Conservation (phyloP, 1,140 invertebrate genomes). For the Megathymus violae region DNA sequence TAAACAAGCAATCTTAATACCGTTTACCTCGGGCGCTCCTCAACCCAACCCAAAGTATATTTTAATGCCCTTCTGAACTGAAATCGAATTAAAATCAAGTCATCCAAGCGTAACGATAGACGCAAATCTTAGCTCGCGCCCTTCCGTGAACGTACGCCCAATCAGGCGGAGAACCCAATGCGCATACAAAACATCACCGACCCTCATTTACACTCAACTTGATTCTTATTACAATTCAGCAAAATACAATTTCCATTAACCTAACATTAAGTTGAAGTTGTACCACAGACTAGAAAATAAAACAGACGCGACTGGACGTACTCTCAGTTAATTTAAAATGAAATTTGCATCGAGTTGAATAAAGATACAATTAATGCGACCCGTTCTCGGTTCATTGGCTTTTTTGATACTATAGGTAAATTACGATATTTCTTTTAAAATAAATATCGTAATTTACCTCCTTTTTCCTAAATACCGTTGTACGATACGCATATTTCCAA, state of each 20-base stretch:
- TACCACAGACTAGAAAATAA: constrained; percentile 33
- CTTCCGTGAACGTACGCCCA: constrained; percentile 60
- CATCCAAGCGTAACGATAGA: constrained; percentile 65
- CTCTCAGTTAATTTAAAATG: constrained; percentile 29
- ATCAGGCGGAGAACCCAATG: constrained; percentile 56
- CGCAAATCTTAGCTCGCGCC: constrained; percentile 63
- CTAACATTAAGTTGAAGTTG: not conserved
- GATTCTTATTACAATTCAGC: constrained; percentile 24
- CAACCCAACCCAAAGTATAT: constrained; percentile 36
- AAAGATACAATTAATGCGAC: constrained; percentile 25
- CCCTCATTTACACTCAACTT: constrained; percentile 18
- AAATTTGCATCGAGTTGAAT: constrained; percentile 34
- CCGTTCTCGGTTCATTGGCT: constrained; percentile 16
- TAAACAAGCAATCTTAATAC: constrained; percentile 37
- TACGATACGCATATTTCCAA: not conserved
- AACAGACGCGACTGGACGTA: constrained; percentile 30
- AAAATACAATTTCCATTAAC: constrained; percentile 28
- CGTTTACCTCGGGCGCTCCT: constrained; percentile 12
- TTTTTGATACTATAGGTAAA: no score
- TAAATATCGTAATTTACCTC: no score
- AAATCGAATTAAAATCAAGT: constrained; percentile 66
- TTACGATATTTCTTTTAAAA: constrained; percentile 23
- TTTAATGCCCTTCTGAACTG: constrained; percentile 42
- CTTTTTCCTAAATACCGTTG: no score
- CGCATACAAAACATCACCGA: constrained; percentile 66